Percentiles rank a stretch among this genome's conserved stretches.
These are phyloP conservation scores for Phania funesta DNA, from an alignment of 2,888 invertebrate species.

Conservation along the genomic window DNA sequence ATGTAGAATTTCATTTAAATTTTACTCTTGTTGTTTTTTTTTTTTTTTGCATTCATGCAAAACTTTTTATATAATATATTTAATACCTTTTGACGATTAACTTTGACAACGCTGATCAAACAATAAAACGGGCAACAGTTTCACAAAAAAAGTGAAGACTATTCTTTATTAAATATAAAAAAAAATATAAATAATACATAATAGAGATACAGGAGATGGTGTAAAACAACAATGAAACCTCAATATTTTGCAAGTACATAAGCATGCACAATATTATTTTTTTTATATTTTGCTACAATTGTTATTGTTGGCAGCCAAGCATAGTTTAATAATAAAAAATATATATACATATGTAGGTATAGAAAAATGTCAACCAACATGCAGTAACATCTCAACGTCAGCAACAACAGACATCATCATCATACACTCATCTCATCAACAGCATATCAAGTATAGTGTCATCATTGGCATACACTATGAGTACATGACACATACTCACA, in stretches of 20 bases:
- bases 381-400: conserved; percentile 53
- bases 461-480: conserved; percentile 49
- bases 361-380: conserved; percentile 18
- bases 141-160: conserved; percentile 42
- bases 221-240: conserved; percentile 37
- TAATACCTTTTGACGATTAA: conserved; percentile 61
- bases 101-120: conserved; percentile 62
- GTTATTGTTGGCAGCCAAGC: conserved; percentile 49
- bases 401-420: conserved; percentile 44
- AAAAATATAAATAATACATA: conserved; percentile 1
- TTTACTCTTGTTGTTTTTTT: conserved; percentile 16
- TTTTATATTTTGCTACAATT: background rate
- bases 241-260: conserved; percentile 45
- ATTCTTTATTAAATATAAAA: conserved; percentile 37
- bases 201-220: background rate
- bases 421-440: conserved; percentile 57
- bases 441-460: conserved; percentile 55
- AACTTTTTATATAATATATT: conserved; percentile 25
- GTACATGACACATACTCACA: background rate
- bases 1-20: conserved; percentile 28
- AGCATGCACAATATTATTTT: conserved; percentile 30
- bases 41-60: background rate
- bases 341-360: background rate
- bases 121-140: conserved; percentile 65
- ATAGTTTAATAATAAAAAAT: conserved; percentile 3